Evolutionary conservation across 1,140 invertebrate genomes (phyloP).

Genomic region (Macrobrachium rosenbergii): DNA sequence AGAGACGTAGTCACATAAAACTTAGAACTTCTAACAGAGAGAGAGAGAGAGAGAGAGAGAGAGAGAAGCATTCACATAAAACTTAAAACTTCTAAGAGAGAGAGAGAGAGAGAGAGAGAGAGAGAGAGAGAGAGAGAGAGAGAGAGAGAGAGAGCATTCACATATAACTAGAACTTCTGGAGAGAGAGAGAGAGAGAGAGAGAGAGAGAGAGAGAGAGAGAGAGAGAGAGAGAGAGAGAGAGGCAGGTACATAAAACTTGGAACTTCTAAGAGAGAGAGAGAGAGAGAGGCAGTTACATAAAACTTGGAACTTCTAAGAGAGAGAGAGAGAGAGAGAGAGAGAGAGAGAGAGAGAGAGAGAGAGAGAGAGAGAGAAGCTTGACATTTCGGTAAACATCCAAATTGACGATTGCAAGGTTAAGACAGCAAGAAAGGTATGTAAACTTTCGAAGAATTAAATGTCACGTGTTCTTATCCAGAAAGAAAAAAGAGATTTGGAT

Average conservation of each 20-base stretch:
- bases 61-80: background rate
- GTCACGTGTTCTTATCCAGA: no score
- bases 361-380: background rate
- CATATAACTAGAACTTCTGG: no score
- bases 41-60: background rate
- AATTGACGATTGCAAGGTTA: background rate
- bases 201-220: conserved; percentile 5
- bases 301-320: no score
- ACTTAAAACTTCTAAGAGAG: background rate
- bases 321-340: background rate
- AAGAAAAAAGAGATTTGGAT: no score
- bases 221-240: background rate
- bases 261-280: background rate
- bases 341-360: conserved; percentile 3
- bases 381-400: background rate
- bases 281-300: background rate
- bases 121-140: background rate
- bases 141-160: no score
- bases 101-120: background rate
- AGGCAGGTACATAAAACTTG: background rate
- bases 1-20: background rate
- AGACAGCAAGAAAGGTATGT: no score
- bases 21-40: background rate
- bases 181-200: background rate
- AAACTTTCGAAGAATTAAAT: no score